Evolutionary conservation across 2,888 invertebrate species (phyloP), one percentile per base, ranked within the genome.

Genomic region (Sabatieria punctata): DNA sequence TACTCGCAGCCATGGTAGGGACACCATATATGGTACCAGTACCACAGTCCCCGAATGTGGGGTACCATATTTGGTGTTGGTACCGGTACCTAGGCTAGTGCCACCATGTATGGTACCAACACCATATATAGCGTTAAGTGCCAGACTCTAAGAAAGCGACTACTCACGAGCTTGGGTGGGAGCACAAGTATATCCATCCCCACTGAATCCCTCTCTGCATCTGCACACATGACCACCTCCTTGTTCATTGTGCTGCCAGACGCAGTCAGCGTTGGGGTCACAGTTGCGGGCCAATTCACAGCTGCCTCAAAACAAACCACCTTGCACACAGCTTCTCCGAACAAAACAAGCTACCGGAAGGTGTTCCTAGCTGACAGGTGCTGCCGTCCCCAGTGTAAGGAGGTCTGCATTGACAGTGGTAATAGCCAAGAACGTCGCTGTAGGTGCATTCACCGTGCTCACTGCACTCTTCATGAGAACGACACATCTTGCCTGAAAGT

Each of bases 361-460:
- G 53, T 11, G 45, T 53, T 27, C 50, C 45, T 11, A 39, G 40
- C n/a, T 50, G 43, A 61, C 85, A 86, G 37, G 65, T 68, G 18
- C 74, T 69, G 3, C 86, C 88, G 60, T 85, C 78, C 2, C 85
- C 85, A 52, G 74, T 73, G 62, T 74, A 85, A 2, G 83, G 84
- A 21, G 74, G 69, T 47, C 78, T 77, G 65, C 95, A 95, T 27
- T 56, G 54, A 42, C 63, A 63, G 37, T 55, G 54, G 49, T 60
- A 61, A 46, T 59, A 57, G 6, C 54, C 55, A 18, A 55, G 48
- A 1, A 50, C 48, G n/a, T 51, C 49, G 27, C 52, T 55, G 46
- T 60, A 64, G 24, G 52, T 55, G 42, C 63, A 63, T 23, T 52
- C 50, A 18, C 60, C 61, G 48, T 60, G 55, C 35, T 56, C 55